These are phyloP conservation scores for Momotus momota DNA, from an alignment of 2,797 vertebrate species.

Conservation along the genomic window DNA sequence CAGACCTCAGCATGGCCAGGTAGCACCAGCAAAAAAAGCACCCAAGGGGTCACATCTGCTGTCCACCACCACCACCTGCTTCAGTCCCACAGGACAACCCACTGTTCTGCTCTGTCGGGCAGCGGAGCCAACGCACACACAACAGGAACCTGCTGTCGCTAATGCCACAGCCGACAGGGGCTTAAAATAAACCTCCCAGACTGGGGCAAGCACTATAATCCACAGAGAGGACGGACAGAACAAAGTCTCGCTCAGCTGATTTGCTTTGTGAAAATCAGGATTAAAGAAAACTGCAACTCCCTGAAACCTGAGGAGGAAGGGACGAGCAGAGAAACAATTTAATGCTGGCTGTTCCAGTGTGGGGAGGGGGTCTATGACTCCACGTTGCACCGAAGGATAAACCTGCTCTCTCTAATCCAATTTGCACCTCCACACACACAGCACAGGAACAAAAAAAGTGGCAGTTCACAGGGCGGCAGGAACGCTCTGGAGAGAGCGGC, in stretches of 20 bases:
- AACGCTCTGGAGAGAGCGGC: neutral
- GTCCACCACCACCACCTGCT: neutral
- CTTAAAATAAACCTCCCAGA: neutral
- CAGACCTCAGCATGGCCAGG: neutral
- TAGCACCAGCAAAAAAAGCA: neutral
- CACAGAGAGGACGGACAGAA: neutral
- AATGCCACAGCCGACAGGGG: neutral
- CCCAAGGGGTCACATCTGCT: neutral
- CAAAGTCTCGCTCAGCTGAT: neutral
- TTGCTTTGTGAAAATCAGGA: neutral
- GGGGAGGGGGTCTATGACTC: neutral
- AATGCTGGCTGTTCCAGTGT: neutral
- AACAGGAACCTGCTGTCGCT: fast-evolving
- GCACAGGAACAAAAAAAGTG: neutral
- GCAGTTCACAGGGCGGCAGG: neutral
- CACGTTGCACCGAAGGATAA: neutral
- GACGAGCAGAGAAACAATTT: neutral
- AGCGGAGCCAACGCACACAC: neutral
- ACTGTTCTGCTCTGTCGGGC: neutral
- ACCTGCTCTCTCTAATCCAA: conserved; percentile 37
- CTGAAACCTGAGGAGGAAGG: neutral
- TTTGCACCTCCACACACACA: conserved; percentile 2
- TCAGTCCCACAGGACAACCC: neutral
- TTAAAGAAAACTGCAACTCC: neutral
- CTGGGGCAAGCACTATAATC: neutral